These are phyloP conservation scores for Vespertilio murinus DNA, from an alignment of 2,797 vertebrate species.

Conservation along the genomic window DNA sequence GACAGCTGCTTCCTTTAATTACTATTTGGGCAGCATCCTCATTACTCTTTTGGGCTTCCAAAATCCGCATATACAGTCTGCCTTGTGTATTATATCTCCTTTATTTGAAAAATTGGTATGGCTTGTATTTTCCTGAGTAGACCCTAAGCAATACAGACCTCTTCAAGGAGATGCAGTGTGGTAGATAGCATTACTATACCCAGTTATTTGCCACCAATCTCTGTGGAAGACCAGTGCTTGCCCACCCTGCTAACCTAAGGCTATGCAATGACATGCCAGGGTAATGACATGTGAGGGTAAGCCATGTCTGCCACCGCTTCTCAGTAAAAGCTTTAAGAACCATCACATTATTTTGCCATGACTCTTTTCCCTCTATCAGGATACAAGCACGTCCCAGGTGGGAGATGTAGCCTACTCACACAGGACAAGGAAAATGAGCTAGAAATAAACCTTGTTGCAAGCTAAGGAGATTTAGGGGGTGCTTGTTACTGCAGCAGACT, in stretches of 20 bases:
- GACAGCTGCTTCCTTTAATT: background rate
- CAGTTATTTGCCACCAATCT: background rate
- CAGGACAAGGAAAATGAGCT: background rate
- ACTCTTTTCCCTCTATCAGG: background rate
- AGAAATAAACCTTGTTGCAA: constrained; percentile 1
- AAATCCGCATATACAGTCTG: background rate
- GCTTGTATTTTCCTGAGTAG: background rate
- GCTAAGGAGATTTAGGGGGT: background rate
- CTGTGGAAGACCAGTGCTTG: background rate
- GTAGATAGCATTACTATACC: background rate
- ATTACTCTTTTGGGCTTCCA: background rate
- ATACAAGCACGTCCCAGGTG: background rate
- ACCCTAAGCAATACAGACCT: background rate
- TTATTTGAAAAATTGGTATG: background rate
- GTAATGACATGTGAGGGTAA: background rate
- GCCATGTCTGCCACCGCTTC: background rate
- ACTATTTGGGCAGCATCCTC: background rate
- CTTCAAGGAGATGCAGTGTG: background rate
- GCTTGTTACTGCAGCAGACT: background rate
- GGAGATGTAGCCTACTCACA: background rate
- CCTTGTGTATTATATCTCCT: background rate
- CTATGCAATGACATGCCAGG: background rate
- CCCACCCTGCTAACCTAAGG: background rate
- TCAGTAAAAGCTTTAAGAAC: constrained; percentile 1
- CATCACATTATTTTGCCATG: background rate